Evolutionary conservation across 35 echinoderm and acorn worm species (phyloP).

Genomic region (Apostichopus californicus): DNA sequence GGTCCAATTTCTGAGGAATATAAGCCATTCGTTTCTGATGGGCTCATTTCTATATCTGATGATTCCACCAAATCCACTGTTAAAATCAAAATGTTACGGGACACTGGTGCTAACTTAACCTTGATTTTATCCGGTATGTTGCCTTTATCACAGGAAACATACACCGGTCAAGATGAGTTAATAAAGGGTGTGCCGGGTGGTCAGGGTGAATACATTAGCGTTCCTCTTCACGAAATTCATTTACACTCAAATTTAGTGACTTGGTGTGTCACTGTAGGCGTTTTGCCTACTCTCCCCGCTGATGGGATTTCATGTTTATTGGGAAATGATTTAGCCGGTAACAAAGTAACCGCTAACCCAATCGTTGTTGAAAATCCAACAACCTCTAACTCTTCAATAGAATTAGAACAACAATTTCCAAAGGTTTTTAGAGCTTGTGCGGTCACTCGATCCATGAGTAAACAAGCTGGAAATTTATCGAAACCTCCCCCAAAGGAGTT

Average conservation of each 20-base stretch:
- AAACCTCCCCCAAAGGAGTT: not conserved
- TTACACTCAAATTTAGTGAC: constrained; percentile 42
- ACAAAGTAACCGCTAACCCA: constrained; percentile 40
- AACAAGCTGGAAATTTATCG: not conserved
- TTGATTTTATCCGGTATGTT: constrained; percentile 24
- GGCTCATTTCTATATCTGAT: not conserved
- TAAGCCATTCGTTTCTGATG: constrained; percentile 24
- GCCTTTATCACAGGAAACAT: constrained; percentile 24
- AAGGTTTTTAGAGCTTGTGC: constrained; percentile 45
- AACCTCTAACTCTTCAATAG: not conserved
- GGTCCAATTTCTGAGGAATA: not conserved
- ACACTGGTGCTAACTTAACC: constrained; percentile 29
- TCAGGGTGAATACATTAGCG: not conserved
- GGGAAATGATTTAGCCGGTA: constrained; percentile 51
- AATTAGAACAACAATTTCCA: not conserved
- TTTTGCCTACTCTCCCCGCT: constrained; percentile 14
- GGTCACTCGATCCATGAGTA: constrained; percentile 37
- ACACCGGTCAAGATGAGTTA: not conserved
- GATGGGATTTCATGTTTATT: constrained; percentile 34
- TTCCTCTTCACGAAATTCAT: not conserved
- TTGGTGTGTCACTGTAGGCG: constrained; percentile 30
- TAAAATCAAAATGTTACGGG: constrained; percentile 34
- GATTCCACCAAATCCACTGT: not conserved
- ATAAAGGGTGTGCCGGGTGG: constrained; percentile 32
- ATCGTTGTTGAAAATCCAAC: constrained; percentile 31